A percentile compares a stretch with the other conserved stretches of the same genome.
These are phyloP conservation scores for Pollachius pollachius DNA, from an alignment of 2,113 vertebrate genomes.

Conservation along the genomic window DNA sequence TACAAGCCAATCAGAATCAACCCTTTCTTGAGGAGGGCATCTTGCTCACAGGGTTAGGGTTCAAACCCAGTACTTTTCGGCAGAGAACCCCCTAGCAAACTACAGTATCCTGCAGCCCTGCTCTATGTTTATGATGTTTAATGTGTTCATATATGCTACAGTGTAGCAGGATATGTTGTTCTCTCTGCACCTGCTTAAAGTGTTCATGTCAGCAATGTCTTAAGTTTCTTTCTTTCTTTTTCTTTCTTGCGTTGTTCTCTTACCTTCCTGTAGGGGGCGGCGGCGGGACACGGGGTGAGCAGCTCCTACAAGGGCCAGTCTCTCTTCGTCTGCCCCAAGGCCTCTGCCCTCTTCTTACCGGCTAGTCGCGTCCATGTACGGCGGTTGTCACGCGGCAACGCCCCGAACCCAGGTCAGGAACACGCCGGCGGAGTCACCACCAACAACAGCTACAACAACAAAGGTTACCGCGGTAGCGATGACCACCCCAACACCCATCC, in stretches of 20 bases:
- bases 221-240: constrained; percentile 4
- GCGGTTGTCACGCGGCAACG: constrained; percentile 21
- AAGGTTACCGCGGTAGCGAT: neutral
- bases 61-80: no score
- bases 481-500: neutral
- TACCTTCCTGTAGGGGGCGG: constrained; percentile 43
- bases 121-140: no score
- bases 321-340: constrained; percentile 73
- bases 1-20: no score
- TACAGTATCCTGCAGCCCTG: no score
- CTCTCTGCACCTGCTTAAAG: no score
- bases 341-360: constrained; percentile 71
- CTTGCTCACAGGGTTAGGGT: no score
- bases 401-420: no score
- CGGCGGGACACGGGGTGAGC: constrained; percentile 54
- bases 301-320: constrained; percentile 73
- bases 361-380: constrained; percentile 54
- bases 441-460: neutral
- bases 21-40: no score
- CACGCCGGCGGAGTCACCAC: neutral
- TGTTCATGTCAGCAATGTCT: no score
- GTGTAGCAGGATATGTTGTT: no score
- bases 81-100: no score
- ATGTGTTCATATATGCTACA: no score
- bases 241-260: neutral